A percentile compares a stretch with the other conserved stretches of the same genome.
These are phyloP conservation scores for Takifugu rubripes DNA, from an alignment of 2,797 vertebrate species.

Conservation along the genomic window DNA sequence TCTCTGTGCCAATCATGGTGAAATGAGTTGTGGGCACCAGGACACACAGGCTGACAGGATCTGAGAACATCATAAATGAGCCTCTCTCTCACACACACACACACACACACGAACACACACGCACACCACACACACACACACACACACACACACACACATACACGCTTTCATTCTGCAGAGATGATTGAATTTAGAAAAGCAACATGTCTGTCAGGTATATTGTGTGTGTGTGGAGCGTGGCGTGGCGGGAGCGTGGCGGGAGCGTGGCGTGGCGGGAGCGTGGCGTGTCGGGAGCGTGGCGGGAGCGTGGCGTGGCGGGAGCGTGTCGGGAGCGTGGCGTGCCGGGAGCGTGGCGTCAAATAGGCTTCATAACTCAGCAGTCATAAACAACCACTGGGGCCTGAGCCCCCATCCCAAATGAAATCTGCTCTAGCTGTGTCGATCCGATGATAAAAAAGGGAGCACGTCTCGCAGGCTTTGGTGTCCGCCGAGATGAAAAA, in stretches of 20 bases:
- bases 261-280: background rate
- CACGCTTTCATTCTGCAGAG: no score
- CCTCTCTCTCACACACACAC: constrained; percentile 7
- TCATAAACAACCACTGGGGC: constrained; percentile 37
- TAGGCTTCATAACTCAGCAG: constrained; percentile 56
- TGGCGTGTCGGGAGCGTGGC: constrained; percentile 9
- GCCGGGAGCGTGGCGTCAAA: constrained; percentile 14
- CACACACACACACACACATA: no score
- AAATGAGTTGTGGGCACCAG: constrained; percentile 35
- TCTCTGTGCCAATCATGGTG: constrained; percentile 49
- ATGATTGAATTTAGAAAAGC: no score
- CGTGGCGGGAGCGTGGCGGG: constrained; percentile 10
- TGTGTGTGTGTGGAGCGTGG: no score
- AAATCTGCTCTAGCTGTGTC: constrained; percentile 51
- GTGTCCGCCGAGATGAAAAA: constrained; percentile 35
- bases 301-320: background rate
- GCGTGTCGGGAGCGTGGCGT: no score
- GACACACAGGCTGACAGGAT: constrained; percentile 25
- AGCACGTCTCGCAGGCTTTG: constrained; percentile 32
- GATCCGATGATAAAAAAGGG: constrained; percentile 40
- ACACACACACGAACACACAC: background rate
- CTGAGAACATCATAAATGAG: constrained; percentile 42
- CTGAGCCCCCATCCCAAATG: constrained; percentile 49
- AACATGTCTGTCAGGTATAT: no score
- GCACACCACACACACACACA: background rate